Evolutionary conservation across 1,140 invertebrate species (phyloP).

Genomic region (Zeugodacus cucurbitae): DNA sequence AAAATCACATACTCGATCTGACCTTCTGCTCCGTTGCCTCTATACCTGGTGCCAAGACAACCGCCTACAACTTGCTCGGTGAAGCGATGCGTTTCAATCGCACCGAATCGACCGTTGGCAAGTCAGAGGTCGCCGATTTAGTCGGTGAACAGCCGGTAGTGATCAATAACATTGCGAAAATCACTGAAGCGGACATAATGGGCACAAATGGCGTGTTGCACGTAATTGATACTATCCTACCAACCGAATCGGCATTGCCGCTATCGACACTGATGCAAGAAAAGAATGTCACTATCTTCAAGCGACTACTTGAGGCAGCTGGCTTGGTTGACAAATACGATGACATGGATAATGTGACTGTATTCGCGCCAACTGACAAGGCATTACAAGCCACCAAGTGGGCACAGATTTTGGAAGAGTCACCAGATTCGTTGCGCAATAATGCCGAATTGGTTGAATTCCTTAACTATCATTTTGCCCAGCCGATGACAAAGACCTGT

Average conservation of each 20-base stretch:
- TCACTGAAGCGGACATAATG: slow-evolving; percentile 68
- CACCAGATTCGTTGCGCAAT: slow-evolving; percentile 61
- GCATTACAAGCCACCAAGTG: slow-evolving; percentile 68
- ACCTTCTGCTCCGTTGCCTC: slow-evolving; percentile 75
- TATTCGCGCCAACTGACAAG: slow-evolving; percentile 74
- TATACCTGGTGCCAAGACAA: slow-evolving; percentile 68
- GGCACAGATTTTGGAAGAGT: slow-evolving; percentile 62
- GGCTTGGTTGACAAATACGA: slow-evolving; percentile 70
- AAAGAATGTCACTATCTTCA: slow-evolving; percentile 68
- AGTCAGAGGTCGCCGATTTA: slow-evolving; percentile 51
- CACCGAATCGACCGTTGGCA: slow-evolving; percentile 52
- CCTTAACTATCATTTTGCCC: slow-evolving; percentile 71
- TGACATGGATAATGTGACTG: slow-evolving; percentile 71
- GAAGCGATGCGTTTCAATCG: slow-evolving; percentile 69
- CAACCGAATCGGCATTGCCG: slow-evolving; percentile 69
- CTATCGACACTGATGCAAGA: slow-evolving; percentile 65
- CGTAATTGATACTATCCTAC: slow-evolving; percentile 74
- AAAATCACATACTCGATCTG: slow-evolving; percentile 74
- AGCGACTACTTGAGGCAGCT: slow-evolving; percentile 68
- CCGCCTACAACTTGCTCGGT: slow-evolving; percentile 70
- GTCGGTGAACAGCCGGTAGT: slow-evolving; percentile 52
- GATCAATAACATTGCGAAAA: slow-evolving; percentile 67
- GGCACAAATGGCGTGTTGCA: slow-evolving; percentile 79
- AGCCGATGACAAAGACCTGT: slow-evolving; percentile 67
- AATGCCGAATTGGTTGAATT: slow-evolving; percentile 68